phyloP scores from a whole-genome alignment of 2,888 invertebrate genomes.

The Cyaniris semiargus region DNA sequence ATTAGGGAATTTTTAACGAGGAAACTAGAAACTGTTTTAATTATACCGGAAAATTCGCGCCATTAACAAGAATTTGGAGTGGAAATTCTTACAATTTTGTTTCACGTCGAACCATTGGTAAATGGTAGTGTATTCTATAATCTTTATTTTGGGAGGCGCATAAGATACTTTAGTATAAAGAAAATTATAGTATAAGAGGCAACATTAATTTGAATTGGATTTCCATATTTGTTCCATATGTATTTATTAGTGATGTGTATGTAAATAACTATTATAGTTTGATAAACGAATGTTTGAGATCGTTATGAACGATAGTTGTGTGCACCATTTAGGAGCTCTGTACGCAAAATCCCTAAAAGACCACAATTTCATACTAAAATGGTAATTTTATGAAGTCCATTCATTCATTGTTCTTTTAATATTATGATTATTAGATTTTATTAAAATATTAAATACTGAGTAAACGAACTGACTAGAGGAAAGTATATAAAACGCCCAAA shows the following conservation, averaged over 20 bases:
- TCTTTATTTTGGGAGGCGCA: background rate
- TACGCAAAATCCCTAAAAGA: background rate
- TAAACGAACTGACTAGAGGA: background rate
- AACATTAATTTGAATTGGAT: background rate
- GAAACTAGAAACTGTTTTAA: background rate
- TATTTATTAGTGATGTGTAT: background rate
- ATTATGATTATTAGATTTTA: background rate
- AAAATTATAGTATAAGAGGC: background rate
- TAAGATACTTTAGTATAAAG: background rate
- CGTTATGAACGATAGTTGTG: background rate
- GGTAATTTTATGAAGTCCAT: background rate
- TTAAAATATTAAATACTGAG: too few species aligned
- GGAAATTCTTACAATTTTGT: background rate
- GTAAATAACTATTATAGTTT: constrained; percentile 5
- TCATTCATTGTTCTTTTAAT: background rate
- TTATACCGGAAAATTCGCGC: background rate
- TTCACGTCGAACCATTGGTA: background rate
- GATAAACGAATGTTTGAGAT: background rate
- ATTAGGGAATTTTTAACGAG: too few species aligned
- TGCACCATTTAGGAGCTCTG: background rate
- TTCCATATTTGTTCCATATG: background rate
- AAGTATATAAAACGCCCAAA: background rate
- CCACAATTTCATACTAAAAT: background rate
- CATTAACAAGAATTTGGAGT: background rate
- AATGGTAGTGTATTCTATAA: background rate